Conservation (phyloP, 2,797 vertebrate species). For the Microctenopoma steveboyesi region DNA sequence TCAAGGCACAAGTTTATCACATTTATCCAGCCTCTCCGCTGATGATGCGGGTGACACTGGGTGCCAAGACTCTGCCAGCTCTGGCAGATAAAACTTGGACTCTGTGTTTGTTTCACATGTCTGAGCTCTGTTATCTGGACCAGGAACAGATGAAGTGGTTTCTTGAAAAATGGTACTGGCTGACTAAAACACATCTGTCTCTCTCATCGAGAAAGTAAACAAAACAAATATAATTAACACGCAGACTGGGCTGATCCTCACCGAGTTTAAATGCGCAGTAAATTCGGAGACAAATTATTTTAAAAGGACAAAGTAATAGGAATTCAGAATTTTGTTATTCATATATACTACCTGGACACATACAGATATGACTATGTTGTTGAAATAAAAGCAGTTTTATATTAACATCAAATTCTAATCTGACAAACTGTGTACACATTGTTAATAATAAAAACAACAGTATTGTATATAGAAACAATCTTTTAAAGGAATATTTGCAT, state of each 20-base stretch:
- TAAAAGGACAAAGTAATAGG: neutral
- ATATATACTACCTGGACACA: too few relatives aligned
- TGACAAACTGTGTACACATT: too few relatives aligned
- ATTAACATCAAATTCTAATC: too few relatives aligned
- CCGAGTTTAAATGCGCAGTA: conserved; percentile 26
- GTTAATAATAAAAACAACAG: too few relatives aligned
- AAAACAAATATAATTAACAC: conserved; percentile 51
- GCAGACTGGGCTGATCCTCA: conserved; percentile 11
- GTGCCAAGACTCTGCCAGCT: conserved; percentile 33
- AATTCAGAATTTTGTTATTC: neutral
- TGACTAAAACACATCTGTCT: conserved; percentile 63
- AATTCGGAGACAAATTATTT: conserved; percentile 36
- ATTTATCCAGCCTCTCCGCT: conserved; percentile 1
- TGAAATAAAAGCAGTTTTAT: too few relatives aligned
- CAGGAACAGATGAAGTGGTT: conserved; percentile 54
- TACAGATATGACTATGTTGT: too few relatives aligned
- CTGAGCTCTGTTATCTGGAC: conserved; percentile 45
- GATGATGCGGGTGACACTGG: conserved; percentile 17
- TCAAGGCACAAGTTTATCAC: conserved; percentile 18
- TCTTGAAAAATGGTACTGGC: conserved; percentile 38
- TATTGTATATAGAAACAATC: too few relatives aligned
- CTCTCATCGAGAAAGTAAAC: conserved; percentile 57
- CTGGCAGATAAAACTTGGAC: conserved; percentile 24
- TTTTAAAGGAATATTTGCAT: too few relatives aligned
- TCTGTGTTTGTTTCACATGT: conserved; percentile 45